A percentile compares a stretch with the other conserved stretches of the same genome.
These are phyloP conservation scores for Zoroaster sp. DNA, from an alignment of 53 echinoderm and acorn worm genomes.

Conservation along the genomic window DNA sequence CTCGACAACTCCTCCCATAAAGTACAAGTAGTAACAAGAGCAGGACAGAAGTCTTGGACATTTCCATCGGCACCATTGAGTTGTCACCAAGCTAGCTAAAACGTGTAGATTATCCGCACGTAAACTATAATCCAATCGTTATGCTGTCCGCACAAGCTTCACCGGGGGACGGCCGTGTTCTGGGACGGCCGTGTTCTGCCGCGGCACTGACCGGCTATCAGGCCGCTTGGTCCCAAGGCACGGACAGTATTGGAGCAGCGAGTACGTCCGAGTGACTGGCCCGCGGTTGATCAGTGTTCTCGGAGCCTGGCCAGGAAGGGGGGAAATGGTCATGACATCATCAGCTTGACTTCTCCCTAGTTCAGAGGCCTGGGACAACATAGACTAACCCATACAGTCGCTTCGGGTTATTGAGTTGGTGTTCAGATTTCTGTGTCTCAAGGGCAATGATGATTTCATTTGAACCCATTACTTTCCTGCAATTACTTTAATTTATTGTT, in stretches of 20 bases:
- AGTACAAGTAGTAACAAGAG: background rate
- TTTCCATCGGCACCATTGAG: slow-evolving; percentile 2
- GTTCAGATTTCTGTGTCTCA: background rate
- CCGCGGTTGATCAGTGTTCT: background rate
- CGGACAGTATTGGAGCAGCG: background rate
- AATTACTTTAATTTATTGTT: too few species aligned
- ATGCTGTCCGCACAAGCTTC: background rate
- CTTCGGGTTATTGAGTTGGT: background rate
- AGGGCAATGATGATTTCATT: background rate
- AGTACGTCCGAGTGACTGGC: background rate
- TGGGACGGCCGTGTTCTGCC: background rate
- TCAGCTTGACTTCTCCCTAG: background rate
- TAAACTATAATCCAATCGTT: background rate
- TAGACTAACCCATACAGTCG: background rate
- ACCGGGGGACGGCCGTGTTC: background rate
- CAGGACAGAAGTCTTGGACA: background rate
- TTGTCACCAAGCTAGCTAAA: background rate
- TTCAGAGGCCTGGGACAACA: slow-evolving; percentile 1
- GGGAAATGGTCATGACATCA: slow-evolving; percentile 21
- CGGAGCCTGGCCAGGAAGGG: slow-evolving; percentile 13
- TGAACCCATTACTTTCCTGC: background rate
- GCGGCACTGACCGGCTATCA: background rate
- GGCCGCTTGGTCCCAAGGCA: background rate
- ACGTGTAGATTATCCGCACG: background rate
- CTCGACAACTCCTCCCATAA: background rate